Evolutionary conservation across 2,888 invertebrate genomes (phyloP).

Genomic region (Augiades crinisus): DNA sequence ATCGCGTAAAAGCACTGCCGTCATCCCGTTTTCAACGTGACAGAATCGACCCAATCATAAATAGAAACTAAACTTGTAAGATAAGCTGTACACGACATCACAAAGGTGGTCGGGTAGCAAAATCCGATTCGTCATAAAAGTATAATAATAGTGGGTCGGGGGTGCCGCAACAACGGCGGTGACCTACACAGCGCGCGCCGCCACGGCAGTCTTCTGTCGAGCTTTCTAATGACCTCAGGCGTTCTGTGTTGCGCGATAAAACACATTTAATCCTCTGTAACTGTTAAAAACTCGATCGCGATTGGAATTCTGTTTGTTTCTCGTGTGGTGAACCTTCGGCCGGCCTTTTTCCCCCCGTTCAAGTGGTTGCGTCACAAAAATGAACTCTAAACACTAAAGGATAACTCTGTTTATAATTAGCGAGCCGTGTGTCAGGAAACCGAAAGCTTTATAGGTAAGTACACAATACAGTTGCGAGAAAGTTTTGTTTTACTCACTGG

Average conservation of each 20-base stretch:
- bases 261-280: slow-evolving; percentile 49
- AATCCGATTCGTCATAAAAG: slow-evolving; percentile 81
- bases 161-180: slow-evolving; percentile 75
- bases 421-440: slow-evolving; percentile 43
- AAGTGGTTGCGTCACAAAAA: slow-evolving; percentile 52
- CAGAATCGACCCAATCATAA: slow-evolving; percentile 20
- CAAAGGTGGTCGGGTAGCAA: slow-evolving; percentile 65
- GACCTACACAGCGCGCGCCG: slow-evolving; percentile 74
- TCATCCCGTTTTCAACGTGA: neutral
- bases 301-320: slow-evolving; percentile 56
- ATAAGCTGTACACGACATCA: slow-evolving; percentile 38
- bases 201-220: slow-evolving; percentile 78
- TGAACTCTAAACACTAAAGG: slow-evolving; percentile 63
- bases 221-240: slow-evolving; percentile 80
- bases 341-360: slow-evolving; percentile 47
- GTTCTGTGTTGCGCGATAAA: slow-evolving; percentile 66
- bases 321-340: slow-evolving; percentile 57
- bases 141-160: slow-evolving; percentile 80
- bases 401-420: slow-evolving; percentile 68
- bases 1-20: slow-evolving; percentile 12
- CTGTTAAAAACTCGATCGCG: slow-evolving; percentile 54
- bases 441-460: slow-evolving; percentile 47
- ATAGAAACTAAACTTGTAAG: slow-evolving; percentile 29
- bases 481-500: slow-evolving; percentile 6
- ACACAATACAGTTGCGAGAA: slow-evolving; percentile 30